A percentile compares a stretch with the other conserved stretches of the same genome.
These are phyloP conservation scores for Pelvicachromis taeniatus DNA, from an alignment of 2,113 vertebrate species.

Conservation along the genomic window DNA sequence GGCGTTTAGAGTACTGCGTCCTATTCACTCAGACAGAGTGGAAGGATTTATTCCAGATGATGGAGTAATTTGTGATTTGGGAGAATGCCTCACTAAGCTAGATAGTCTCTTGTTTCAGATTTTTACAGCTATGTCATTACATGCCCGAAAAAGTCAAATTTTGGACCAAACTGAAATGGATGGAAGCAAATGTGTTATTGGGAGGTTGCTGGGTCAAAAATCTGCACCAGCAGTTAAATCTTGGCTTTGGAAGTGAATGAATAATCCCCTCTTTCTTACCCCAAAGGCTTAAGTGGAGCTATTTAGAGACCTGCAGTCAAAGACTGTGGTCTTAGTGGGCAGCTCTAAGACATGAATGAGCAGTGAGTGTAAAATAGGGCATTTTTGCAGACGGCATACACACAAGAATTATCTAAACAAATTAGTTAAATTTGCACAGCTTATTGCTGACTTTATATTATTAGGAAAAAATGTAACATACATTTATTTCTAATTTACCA, in stretches of 20 bases:
- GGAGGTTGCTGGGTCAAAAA: conserved; percentile 35
- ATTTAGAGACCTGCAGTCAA: conserved; percentile 49
- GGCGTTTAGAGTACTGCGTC: background rate
- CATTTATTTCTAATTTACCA: background rate
- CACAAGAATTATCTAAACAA: background rate
- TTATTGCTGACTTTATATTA: background rate
- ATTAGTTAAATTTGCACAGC: background rate
- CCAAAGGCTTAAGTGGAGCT: conserved; percentile 50
- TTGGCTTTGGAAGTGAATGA: conserved; percentile 45
- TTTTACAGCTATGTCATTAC: conserved; percentile 7
- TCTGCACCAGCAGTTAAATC: conserved; percentile 23
- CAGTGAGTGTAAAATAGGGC: conserved; percentile 17
- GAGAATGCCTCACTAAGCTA: conserved; percentile 18
- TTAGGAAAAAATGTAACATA: background rate
- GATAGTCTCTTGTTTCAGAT: conserved; percentile 13
- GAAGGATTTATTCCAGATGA: conserved; percentile 36
- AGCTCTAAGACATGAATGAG: conserved; percentile 35
- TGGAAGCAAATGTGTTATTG: conserved; percentile 1
- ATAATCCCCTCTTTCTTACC: conserved; percentile 49
- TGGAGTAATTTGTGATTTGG: conserved; percentile 30
- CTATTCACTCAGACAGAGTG: conserved; percentile 11
- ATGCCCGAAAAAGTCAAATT: conserved; percentile 18
- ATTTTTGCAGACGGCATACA: conserved; percentile 3
- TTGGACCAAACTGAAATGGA: background rate
- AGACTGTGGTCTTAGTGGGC: conserved; percentile 47